Evolutionary conservation across 2,113 vertebrate genomes (phyloP), one percentile per base, ranked within the genome.

Genomic region (Pteropus alecto): DNA sequence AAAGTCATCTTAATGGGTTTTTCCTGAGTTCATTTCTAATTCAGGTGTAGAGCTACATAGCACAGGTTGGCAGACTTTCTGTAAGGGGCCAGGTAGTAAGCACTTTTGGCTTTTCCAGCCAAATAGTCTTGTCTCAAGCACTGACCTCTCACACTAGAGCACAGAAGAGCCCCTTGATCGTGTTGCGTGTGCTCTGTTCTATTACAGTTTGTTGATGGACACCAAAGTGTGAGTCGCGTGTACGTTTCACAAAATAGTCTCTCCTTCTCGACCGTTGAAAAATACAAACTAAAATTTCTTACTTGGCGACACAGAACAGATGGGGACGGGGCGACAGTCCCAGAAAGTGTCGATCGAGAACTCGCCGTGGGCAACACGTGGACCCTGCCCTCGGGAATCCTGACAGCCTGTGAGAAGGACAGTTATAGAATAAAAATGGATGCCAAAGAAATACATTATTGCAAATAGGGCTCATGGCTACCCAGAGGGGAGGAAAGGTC

Each of bases 141-240:
- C 4, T 28, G 16, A 18, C 2, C 30, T 14, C 33, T 21, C 19
- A 43, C 21, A 0, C 0, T 0, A 0, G 12, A 28, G 0, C 30
- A 0, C 1, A 4, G 26, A 58, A 28, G 8, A 48, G 13, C 8
- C 7, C 35, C 8, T 13, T 15, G 33, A n/a, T 33, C 2, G 30
- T 13, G 3, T 48, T 13, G 0, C 14, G 5, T 2, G 4, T 11
- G 5, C n/a, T 30, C 0, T 35, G 33, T 48, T 22, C 30, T 5
- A 5, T 2, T 12, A 1, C 2, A 0, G 19, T 48, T 33, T 51
- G 4, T 18, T 28, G 7, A 10, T 2, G 15, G 22, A n/a, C 28
- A 2, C 43, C 3, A 4, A 81, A 19, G 54, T 33, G 3, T 0
- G 41, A 10, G 6, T 38, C 24, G 35, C 11, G 13, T 7, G 1